Percentiles rank a stretch among this genome's conserved stretches.
These are phyloP conservation scores for Synanthedon andrenaeformis DNA, from an alignment of 2,888 invertebrate genomes.

Conservation along the genomic window DNA sequence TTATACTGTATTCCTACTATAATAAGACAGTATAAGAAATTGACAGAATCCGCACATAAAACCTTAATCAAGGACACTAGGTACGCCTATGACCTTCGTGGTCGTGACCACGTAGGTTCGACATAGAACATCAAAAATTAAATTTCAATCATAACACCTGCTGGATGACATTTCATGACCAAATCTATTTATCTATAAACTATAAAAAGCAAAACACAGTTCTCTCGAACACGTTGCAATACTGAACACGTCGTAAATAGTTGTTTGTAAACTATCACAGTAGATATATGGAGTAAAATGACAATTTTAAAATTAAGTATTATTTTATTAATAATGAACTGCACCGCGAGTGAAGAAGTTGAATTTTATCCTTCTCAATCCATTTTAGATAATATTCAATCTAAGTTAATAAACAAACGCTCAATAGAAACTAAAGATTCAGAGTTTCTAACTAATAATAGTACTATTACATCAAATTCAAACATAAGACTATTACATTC, in stretches of 20 bases:
- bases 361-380: constrained; percentile 44
- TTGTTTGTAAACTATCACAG: too few relatives aligned
- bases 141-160: constrained; percentile 67
- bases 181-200: constrained; percentile 27
- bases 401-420: constrained; percentile 1
- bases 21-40: too few relatives aligned
- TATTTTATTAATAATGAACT: constrained; percentile 6
- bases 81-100: constrained; percentile 23
- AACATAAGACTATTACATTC: background rate
- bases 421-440: background rate
- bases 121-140: constrained; percentile 42
- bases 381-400: constrained; percentile 6
- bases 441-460: background rate
- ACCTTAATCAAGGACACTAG: constrained; percentile 19
- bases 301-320: background rate
- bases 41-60: background rate
- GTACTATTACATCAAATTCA: background rate
- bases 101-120: constrained; percentile 25
- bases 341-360: constrained; percentile 23
- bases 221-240: constrained; percentile 2
- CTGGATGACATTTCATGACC: constrained; percentile 29
- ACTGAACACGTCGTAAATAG: background rate
- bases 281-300: too few relatives aligned
- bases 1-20: too few relatives aligned
- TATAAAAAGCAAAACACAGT: constrained; percentile 27